Evolutionary conservation across 2,888 invertebrate genomes (phyloP), one percentile per base, ranked within the genome.

Genomic region (Cryptophagus acutangulus): DNA sequence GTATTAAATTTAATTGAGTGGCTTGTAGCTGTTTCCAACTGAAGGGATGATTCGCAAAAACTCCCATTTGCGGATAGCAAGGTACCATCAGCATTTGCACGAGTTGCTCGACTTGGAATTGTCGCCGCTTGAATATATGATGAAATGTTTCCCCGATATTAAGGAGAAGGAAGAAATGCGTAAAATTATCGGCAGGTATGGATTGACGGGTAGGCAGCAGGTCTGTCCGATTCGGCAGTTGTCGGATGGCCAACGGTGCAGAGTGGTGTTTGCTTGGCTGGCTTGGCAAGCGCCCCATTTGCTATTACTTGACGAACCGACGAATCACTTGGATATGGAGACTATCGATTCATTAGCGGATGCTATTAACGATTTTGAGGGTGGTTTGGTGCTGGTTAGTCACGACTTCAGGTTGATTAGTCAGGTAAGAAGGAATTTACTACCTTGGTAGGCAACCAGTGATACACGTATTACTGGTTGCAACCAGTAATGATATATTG

Each of bases 351-450:
- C 97, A 0, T 75, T 99, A 40, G 99, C 91, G 1, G 96, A 97
- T 56, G 99, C 99, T 16, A 86, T 99, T 59, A 95, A 92, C 66
- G 92, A 94, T 62, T 99, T 95, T 66, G 92, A 94, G 54, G 99
- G 99, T 30, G 99, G 99, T 52, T 87, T 99, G 87, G 91, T 99
- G 49, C 81, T 99, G 15, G 99, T 99, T 60, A 95, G 94, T 73
- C 99, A 99, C 87, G 99, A 99, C 79, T 99, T 99, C 78, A 79
- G 99, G 69, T 83, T 99, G 38, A 99, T 99, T 50, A 93, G 89
- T 73, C 97, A 99, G 82, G 96, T 95, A 66, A 56, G 61, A 20
- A 20, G 20, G 20, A 20, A 20, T 8, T 10, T 5, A 5, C 5
- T 29, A 5, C 10, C 10, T 29, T 29, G 13, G 29, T 29, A 12